These are phyloP conservation scores for Leptinotarsa texana DNA, from an alignment of 1,140 invertebrate species.

Conservation along the genomic window DNA sequence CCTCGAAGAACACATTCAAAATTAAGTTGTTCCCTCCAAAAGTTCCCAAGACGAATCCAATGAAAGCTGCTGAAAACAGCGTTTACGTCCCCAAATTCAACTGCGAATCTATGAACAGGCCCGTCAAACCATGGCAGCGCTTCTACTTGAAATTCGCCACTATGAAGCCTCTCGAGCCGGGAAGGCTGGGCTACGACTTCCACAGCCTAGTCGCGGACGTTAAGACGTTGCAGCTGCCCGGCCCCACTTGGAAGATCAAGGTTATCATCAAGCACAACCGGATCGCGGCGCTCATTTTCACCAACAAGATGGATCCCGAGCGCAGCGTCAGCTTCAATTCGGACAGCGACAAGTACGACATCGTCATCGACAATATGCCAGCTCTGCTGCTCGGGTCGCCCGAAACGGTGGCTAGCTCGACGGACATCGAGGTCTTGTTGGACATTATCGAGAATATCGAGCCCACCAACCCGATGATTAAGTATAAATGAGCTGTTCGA, in stretches of 20 bases:
- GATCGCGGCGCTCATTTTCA: conserved; percentile 39
- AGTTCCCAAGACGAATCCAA: background rate
- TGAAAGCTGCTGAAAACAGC: background rate
- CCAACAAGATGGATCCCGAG: conserved; percentile 37
- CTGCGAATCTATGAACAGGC: conserved; percentile 30
- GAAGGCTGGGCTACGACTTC: conserved; percentile 37
- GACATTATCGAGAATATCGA: conserved; percentile 36
- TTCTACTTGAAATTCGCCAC: conserved; percentile 32
- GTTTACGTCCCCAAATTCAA: background rate
- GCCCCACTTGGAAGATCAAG: conserved; percentile 41
- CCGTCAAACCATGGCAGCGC: conserved; percentile 21
- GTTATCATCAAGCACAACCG: conserved; percentile 37
- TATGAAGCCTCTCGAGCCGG: conserved; percentile 30
- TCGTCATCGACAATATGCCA: conserved; percentile 37
- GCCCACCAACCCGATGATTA: conserved; percentile 36
- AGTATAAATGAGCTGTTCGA: conserved; percentile 29
- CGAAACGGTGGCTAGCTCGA: conserved; percentile 18
- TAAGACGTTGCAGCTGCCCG: conserved; percentile 41
- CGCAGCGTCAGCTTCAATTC: conserved; percentile 37
- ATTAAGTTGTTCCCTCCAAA: conserved; percentile 19
- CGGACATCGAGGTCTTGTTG: conserved; percentile 39
- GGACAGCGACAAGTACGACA: conserved; percentile 34
- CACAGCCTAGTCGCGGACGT: conserved; percentile 38
- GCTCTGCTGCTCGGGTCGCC: conserved; percentile 38
- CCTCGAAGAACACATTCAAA: conserved; percentile 28